phyloP scores from a whole-genome alignment of 1,140 invertebrate genomes.

The Drosophila tristis region DNA sequence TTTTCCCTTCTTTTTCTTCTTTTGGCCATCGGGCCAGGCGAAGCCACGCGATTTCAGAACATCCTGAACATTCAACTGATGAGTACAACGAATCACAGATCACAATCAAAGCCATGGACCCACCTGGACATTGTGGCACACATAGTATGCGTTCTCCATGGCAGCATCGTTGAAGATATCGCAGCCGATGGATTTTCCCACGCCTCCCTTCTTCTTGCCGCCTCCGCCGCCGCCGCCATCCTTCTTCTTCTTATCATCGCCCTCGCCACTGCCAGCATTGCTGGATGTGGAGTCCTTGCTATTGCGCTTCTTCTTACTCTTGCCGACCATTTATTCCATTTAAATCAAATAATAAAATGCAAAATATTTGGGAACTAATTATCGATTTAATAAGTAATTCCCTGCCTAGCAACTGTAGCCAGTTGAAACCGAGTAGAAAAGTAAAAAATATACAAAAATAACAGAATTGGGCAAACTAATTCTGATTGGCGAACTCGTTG shows the following conservation, averaged over 20 bases:
- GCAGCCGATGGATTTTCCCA: conserved; percentile 88
- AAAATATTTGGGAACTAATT: neutral
- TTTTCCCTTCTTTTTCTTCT: conserved; percentile 90
- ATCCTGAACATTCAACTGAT: conserved; percentile 43
- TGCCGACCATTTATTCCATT: conserved; percentile 77
- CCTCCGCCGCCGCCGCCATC: conserved; percentile 58
- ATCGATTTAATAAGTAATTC: conserved; percentile 35
- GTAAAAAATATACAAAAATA: too few species aligned
- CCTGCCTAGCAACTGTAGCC: conserved; percentile 19
- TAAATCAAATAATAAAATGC: neutral
- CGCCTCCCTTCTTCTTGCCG: conserved; percentile 86
- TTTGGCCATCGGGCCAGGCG: conserved; percentile 92
- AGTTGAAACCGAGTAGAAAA: too few species aligned
- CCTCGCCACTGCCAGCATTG: conserved; percentile 80
- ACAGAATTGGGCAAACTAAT: too few species aligned
- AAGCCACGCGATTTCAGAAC: conserved; percentile 90
- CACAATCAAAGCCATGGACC: neutral
- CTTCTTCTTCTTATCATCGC: conserved; percentile 84
- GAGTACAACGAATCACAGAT: neutral
- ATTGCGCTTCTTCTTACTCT: conserved; percentile 85
- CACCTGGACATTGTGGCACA: conserved; percentile 94
- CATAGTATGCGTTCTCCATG: conserved; percentile 95
- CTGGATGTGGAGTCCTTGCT: conserved; percentile 85
- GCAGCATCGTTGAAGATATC: conserved; percentile 94
- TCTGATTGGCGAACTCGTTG: conserved; percentile 34